phyloP scores from a whole-genome alignment of 2,113 vertebrate species.

The Aphelocoma coerulescens region DNA sequence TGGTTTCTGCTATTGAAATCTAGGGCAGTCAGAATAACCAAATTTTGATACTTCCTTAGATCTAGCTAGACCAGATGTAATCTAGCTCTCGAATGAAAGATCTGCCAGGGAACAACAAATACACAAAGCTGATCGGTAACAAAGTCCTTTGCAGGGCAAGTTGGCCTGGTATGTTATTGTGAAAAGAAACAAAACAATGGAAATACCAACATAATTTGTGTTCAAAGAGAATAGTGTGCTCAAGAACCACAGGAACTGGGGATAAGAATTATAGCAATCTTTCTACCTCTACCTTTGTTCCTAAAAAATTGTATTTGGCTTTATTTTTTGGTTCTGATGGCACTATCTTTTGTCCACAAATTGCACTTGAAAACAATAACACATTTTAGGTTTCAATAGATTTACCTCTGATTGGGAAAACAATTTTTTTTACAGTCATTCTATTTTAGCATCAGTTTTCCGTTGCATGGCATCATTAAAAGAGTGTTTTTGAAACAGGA shows the following conservation, averaged over 20 bases:
- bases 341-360: not conserved
- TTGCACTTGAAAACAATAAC: not conserved
- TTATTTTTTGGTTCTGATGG: not conserved
- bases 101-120: conserved; percentile 4
- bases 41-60: not conserved
- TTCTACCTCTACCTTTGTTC: not conserved
- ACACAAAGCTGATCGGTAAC: not conserved
- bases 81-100: not conserved
- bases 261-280: not conserved
- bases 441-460: not conserved
- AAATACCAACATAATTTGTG: not conserved
- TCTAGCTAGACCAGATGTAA: not conserved
- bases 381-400: not conserved
- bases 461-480: not conserved
- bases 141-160: conserved; percentile 2
- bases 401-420: not conserved
- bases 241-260: not conserved
- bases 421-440: not conserved
- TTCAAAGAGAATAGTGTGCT: not conserved
- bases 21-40: not conserved
- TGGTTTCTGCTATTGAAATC: conserved; percentile 7
- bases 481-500: not conserved
- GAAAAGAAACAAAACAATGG: not conserved
- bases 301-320: not conserved
- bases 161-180: not conserved